Evolutionary conservation across 2,797 vertebrate species (phyloP).

Genomic region (Macrochelys suwanniensis): DNA sequence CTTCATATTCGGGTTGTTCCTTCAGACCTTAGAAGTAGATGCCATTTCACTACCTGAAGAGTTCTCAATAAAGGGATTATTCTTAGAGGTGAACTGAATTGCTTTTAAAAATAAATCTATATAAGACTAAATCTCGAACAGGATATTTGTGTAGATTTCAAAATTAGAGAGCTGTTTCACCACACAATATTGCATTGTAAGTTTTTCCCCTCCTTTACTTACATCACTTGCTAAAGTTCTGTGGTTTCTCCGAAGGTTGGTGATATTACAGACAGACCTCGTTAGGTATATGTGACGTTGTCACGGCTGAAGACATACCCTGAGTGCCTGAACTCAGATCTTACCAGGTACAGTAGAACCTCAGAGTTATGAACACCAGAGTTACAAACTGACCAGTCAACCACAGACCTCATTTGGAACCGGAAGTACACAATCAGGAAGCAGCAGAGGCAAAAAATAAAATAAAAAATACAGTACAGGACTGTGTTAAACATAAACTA

Average conservation of each 20-base stretch:
- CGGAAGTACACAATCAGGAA: too few species aligned
- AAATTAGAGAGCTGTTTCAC: not conserved
- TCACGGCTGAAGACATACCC: not conserved
- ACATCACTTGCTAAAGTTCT: not conserved
- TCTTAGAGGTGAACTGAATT: not conserved
- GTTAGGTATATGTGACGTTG: not conserved
- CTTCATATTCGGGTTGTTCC: accelerated
- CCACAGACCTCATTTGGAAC: too few species aligned
- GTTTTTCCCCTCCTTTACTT: not conserved
- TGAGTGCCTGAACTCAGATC: not conserved
- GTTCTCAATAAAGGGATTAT: not conserved
- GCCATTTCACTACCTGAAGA: not conserved
- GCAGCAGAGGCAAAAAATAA: too few species aligned
- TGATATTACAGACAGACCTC: not conserved
- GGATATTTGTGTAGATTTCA: not conserved
- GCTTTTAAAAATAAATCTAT: not conserved
- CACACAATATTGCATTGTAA: not conserved
- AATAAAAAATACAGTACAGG: too few species aligned
- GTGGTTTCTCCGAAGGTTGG: not conserved
- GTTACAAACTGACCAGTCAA: too few species aligned
- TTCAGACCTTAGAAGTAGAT: not conserved
- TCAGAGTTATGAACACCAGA: too few species aligned
- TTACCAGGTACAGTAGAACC: not conserved
- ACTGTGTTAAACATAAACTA: too few species aligned
- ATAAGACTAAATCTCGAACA: not conserved